Conservation (phyloP, 2,888 invertebrate genomes). For the Tortrix viridana region DNA sequence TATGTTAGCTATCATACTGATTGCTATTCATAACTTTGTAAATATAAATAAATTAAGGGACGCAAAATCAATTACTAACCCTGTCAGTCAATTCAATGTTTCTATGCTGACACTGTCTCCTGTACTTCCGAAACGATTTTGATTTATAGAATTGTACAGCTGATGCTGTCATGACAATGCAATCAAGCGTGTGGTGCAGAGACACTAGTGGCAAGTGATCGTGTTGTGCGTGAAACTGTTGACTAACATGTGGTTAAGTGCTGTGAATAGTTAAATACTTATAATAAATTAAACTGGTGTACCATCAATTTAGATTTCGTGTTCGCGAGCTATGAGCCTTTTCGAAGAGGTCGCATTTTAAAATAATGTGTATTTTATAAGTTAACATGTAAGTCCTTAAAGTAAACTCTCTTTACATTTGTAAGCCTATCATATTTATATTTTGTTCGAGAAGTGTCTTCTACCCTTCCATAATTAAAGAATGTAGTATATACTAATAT, state of each 20-base stretch:
- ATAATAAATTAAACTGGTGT: constrained; percentile 78
- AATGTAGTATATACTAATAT: constrained; percentile 79
- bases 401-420: constrained; percentile 81
- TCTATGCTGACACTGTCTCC: constrained; percentile 20
- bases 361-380: constrained; percentile 77
- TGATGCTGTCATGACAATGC: constrained; percentile 75
- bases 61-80: constrained; percentile 31
- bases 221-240: constrained; percentile 75
- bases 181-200: constrained; percentile 61
- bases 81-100: constrained; percentile 33
- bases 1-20: constrained; percentile 15
- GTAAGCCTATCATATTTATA: constrained; percentile 81
- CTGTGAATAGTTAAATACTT: constrained; percentile 82
- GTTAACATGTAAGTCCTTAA: constrained; percentile 78
- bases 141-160: constrained; percentile 33
- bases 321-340: constrained; percentile 69
- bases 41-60: constrained; percentile 32
- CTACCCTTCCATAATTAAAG: constrained; percentile 74
- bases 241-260: constrained; percentile 83
- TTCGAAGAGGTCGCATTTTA: constrained; percentile 77
- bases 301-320: constrained; percentile 73
- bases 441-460: constrained; percentile 74
- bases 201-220: constrained; percentile 72
- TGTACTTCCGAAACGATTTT: constrained; percentile 34
- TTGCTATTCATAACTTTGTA: constrained; percentile 30